Percentiles rank a stretch among this genome's conserved stretches.
These are phyloP conservation scores for Mongoloraphidia duomilia DNA, from an alignment of 2,888 invertebrate species.

Conservation along the genomic window DNA sequence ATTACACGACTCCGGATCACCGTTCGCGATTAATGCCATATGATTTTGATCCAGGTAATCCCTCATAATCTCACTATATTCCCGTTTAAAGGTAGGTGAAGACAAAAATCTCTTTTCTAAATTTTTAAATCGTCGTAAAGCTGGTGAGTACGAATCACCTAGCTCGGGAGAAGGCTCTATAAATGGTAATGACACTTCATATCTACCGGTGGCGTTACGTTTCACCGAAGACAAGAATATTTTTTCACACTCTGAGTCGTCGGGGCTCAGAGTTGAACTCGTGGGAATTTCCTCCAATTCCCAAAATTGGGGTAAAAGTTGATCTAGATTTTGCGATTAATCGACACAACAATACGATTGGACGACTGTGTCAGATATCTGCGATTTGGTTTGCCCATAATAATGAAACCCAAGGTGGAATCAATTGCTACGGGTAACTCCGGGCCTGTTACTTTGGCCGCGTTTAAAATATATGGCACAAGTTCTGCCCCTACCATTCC, in stretches of 20 bases:
- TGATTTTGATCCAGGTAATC: too few relatives aligned
- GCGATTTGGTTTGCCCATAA: background rate
- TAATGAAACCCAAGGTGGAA: background rate
- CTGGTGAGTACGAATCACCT: constrained; percentile 1
- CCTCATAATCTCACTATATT: background rate
- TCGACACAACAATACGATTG: background rate
- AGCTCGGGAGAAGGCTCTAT: background rate
- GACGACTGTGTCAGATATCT: background rate
- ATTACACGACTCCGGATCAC: background rate
- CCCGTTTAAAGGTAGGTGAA: background rate
- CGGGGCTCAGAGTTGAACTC: background rate
- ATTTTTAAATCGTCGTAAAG: background rate
- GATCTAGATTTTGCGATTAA: background rate
- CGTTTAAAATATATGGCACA: background rate
- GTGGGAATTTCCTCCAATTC: background rate
- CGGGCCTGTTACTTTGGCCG: background rate
- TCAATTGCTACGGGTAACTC: background rate
- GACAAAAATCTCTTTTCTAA: background rate
- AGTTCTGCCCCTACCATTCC: background rate
- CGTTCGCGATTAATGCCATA: background rate
- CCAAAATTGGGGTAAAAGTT: background rate
- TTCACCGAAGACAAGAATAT: background rate
- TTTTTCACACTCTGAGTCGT: background rate
- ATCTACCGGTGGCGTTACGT: background rate
- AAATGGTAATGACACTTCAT: background rate